Evolutionary conservation across 2,888 invertebrate genomes (phyloP).

Genomic region (Magallana nippona): DNA sequence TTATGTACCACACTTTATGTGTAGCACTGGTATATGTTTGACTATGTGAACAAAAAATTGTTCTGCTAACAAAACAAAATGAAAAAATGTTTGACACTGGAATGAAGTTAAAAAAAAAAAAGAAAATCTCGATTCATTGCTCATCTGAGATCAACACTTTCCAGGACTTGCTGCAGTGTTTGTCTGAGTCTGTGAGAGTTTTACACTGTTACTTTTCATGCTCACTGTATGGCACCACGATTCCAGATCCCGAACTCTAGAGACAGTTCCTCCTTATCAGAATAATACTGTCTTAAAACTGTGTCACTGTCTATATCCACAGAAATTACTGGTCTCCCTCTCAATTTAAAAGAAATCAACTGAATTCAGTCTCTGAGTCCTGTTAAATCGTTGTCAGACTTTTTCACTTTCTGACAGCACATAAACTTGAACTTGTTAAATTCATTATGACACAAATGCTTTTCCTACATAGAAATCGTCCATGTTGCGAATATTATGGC

Average conservation of each 20-base stretch:
- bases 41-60: conserved; percentile 1
- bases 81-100: not conserved
- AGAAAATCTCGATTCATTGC: conserved; percentile 17
- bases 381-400: too few relatives aligned
- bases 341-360: too few relatives aligned
- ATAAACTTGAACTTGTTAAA: too few relatives aligned
- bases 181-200: not conserved
- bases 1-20: too few relatives aligned
- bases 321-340: too few relatives aligned
- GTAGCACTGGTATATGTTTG: not conserved
- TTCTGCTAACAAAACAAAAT: not conserved
- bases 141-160: not conserved
- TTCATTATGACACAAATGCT: too few relatives aligned
- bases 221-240: too few relatives aligned
- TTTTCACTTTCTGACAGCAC: not conserved
- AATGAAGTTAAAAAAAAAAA: not conserved
- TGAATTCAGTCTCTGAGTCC: too few relatives aligned
- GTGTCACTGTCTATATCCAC: not conserved
- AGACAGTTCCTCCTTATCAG: not conserved
- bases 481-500: conserved; percentile 43
- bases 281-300: not conserved
- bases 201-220: not conserved
- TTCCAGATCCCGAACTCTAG: not conserved
- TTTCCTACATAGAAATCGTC: not conserved
- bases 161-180: not conserved